Evolutionary conservation across 1,140 invertebrate genomes (phyloP).

Genomic region (Antheraea mylitta): DNA sequence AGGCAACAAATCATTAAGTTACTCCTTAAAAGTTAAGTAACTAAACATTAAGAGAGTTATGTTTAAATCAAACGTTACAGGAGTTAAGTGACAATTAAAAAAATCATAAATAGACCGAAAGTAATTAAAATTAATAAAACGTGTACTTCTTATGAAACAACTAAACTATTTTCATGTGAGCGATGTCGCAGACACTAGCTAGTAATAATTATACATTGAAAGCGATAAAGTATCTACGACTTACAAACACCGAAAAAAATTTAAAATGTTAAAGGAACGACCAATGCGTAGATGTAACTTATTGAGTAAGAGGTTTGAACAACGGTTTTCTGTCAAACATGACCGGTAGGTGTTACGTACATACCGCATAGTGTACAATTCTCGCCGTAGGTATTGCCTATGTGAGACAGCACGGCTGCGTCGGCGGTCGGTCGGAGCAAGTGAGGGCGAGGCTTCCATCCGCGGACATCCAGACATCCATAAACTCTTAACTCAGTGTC

Average conservation of each 20-base stretch:
- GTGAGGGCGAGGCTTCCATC: neutral
- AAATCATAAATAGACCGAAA: too few relatives aligned
- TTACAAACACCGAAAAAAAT: neutral
- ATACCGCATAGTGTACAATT: conserved; percentile 4
- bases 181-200: too few relatives aligned
- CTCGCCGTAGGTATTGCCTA: conserved; percentile 4
- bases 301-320: neutral
- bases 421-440: conserved; percentile 11
- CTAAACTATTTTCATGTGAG: too few relatives aligned
- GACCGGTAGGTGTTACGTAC: neutral
- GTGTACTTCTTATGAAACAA: too few relatives aligned
- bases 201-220: too few relatives aligned
- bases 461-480: conserved; percentile 12
- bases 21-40: too few relatives aligned
- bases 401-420: conserved; percentile 59
- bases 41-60: too few relatives aligned
- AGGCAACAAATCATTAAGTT: too few relatives aligned
- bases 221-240: too few relatives aligned
- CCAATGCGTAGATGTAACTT: neutral
- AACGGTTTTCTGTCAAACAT: conserved; percentile 2
- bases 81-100: too few relatives aligned
- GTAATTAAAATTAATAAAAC: too few relatives aligned
- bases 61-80: too few relatives aligned
- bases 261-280: neutral
- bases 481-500: conserved; percentile 48